These are phyloP conservation scores for Drosophila bifasciata DNA, from an alignment of 1,140 invertebrate species.

Conservation along the genomic window DNA sequence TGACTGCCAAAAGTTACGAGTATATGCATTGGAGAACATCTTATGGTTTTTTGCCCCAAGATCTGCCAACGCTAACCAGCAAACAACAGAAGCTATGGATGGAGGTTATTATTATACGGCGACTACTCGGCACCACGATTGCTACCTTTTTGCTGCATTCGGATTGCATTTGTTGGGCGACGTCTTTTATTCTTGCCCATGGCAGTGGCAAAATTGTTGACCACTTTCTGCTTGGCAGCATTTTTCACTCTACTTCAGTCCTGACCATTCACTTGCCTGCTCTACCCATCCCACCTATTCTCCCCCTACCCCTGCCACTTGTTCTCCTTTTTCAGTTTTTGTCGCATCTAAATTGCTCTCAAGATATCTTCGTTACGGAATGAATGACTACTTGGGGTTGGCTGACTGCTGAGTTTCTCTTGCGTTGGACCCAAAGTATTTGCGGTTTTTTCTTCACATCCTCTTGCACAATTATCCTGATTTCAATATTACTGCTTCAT, in stretches of 20 bases:
- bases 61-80: slow-evolving; percentile 29
- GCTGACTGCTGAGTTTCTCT: slow-evolving; percentile 23
- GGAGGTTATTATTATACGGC: slow-evolving; percentile 69
- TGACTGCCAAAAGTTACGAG: slow-evolving; percentile 52
- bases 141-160: slow-evolving; percentile 61
- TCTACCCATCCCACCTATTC: neutral
- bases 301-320: slow-evolving; percentile 8
- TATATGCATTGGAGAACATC: slow-evolving; percentile 56
- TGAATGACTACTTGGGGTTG: slow-evolving; percentile 41
- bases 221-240: slow-evolving; percentile 77
- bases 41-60: slow-evolving; percentile 69
- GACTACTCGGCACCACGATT: slow-evolving; percentile 68
- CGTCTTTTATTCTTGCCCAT: slow-evolving; percentile 78
- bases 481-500: slow-evolving; percentile 78
- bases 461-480: slow-evolving; percentile 80
- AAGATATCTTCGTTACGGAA: slow-evolving; percentile 72
- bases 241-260: slow-evolving; percentile 57
- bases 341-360: slow-evolving; percentile 68
- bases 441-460: slow-evolving; percentile 78
- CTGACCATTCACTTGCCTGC: neutral
- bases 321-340: slow-evolving; percentile 42
- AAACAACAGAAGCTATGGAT: slow-evolving; percentile 47
- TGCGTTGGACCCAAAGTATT: slow-evolving; percentile 56
- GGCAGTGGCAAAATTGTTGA: slow-evolving; percentile 80
- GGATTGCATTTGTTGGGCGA: slow-evolving; percentile 40